Percentiles rank a stretch among this genome's conserved stretches.
Evolutionary conservation across 92 coral and sea anemone species (phyloP).

Genomic region (Palythoa heliodiscus): DNA sequence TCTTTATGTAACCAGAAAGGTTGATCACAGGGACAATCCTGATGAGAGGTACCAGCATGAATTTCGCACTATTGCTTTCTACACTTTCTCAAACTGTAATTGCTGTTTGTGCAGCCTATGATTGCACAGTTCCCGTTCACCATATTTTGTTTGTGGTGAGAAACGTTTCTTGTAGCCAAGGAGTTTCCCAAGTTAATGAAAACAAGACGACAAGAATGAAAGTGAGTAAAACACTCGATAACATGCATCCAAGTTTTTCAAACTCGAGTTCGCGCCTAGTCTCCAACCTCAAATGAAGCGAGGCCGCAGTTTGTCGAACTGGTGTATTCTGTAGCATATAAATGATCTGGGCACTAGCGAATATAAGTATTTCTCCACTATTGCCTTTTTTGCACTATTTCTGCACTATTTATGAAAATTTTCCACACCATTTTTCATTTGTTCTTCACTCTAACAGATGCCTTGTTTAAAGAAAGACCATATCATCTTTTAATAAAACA

Average conservation of each 20-base stretch:
- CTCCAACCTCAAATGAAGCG: too few relatives aligned
- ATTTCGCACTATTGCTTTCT: slow-evolving; percentile 46
- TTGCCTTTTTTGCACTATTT: not conserved
- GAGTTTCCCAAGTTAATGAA: slow-evolving; percentile 24
- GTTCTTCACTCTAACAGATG: not conserved
- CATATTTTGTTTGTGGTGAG: slow-evolving; percentile 39
- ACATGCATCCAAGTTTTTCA: not conserved
- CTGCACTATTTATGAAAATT: not conserved
- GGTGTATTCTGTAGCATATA: too few relatives aligned
- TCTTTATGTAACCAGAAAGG: slow-evolving; percentile 53
- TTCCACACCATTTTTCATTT: not conserved
- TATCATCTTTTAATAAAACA: not conserved
- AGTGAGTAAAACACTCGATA: slow-evolving; percentile 1
- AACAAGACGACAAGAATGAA: slow-evolving; percentile 17
- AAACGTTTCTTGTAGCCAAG: slow-evolving; percentile 39
- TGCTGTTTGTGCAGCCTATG: slow-evolving; percentile 47
- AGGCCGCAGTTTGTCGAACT: too few relatives aligned
- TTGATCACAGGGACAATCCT: slow-evolving; percentile 52
- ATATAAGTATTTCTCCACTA: not conserved
- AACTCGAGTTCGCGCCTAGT: too few relatives aligned
- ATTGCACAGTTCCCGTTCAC: slow-evolving; percentile 42
- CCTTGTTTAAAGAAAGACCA: not conserved
- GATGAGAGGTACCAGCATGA: slow-evolving; percentile 45
- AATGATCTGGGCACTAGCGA: not conserved
- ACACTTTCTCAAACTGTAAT: slow-evolving; percentile 38